Conservation (phyloP, 2,888 invertebrate species). For the Amphimallon solstitiale region DNA sequence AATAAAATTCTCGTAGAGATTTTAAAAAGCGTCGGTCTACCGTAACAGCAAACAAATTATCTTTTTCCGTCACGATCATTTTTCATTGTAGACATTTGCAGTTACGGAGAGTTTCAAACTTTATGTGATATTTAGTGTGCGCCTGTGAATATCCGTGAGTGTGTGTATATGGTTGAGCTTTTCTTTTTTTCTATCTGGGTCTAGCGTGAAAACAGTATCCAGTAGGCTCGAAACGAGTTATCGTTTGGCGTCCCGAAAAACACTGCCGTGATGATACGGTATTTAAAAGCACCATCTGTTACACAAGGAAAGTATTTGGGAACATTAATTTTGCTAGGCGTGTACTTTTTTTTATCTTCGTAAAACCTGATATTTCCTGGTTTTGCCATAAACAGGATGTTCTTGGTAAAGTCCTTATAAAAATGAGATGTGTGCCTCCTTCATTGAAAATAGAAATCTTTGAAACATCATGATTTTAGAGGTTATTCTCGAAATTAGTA, state of each 20-base stretch:
- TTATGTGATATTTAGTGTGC: slow-evolving; percentile 28
- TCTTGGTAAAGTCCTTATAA: neutral
- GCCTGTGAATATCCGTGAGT: neutral
- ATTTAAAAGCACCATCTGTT: slow-evolving; percentile 13
- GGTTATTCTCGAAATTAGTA: too few relatives aligned
- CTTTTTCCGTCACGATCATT: slow-evolving; percentile 32
- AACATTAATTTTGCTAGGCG: slow-evolving; percentile 4
- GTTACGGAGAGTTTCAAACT: slow-evolving; percentile 17
- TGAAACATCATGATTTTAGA: too few relatives aligned
- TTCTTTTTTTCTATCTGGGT: neutral
- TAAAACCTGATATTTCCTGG: neutral
- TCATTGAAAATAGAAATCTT: too few relatives aligned
- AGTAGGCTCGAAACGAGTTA: slow-evolving; percentile 4
- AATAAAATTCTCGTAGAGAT: slow-evolving; percentile 33
- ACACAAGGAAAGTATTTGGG: neutral
- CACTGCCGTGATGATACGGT: slow-evolving; percentile 2
- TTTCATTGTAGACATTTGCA: slow-evolving; percentile 35
- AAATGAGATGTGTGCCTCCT: neutral
- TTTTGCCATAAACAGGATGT: neutral
- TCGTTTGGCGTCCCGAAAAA: neutral
- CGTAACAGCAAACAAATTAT: slow-evolving; percentile 37
- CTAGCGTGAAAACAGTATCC: neutral
- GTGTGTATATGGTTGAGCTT: neutral
- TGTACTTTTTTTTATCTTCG: neutral
- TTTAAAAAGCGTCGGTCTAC: slow-evolving; percentile 36